phyloP scores from a whole-genome alignment of 2,797 vertebrate genomes.

The Natrix natrix region DNA sequence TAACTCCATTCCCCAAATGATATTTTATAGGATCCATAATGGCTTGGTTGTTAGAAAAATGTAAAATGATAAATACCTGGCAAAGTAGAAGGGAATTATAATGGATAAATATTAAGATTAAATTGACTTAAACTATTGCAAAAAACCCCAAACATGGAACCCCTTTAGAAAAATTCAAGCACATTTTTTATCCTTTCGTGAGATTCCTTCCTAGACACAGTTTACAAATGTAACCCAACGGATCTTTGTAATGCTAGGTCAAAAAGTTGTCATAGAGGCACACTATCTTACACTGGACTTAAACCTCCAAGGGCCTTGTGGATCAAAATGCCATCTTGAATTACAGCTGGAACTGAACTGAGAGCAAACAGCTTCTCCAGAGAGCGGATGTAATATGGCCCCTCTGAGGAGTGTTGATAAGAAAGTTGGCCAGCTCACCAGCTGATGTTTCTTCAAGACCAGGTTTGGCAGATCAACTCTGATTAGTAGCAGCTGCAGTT shows the following conservation, averaged over 20 bases:
- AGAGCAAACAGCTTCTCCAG: neutral
- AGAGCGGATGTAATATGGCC: rapidly evolving
- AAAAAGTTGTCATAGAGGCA: constrained; percentile 45
- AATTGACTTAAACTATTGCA: neutral
- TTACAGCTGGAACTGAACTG: constrained; percentile 49
- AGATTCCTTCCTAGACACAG: constrained; percentile 22
- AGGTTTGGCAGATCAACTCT: constrained; percentile 36
- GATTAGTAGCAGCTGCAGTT: constrained; percentile 67
- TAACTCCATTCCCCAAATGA: neutral
- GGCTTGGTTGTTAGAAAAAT: neutral
- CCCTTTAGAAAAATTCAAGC: neutral
- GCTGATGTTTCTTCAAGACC: constrained; percentile 47
- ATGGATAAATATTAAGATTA: neutral
- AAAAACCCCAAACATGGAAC: neutral
- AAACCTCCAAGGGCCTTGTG: constrained; percentile 36
- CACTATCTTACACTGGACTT: constrained; percentile 39
- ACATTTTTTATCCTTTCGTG: neutral
- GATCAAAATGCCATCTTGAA: constrained; percentile 54
- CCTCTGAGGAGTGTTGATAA: neutral
- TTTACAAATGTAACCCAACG: constrained; percentile 50
- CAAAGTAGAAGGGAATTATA: neutral
- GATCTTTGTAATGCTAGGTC: constrained; percentile 54
- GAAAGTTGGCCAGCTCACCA: constrained; percentile 3
- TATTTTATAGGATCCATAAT: neutral
- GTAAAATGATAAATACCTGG: neutral